phyloP scores from a whole-genome alignment of 2,888 invertebrate genomes.

The Pollenia amentaria region DNA sequence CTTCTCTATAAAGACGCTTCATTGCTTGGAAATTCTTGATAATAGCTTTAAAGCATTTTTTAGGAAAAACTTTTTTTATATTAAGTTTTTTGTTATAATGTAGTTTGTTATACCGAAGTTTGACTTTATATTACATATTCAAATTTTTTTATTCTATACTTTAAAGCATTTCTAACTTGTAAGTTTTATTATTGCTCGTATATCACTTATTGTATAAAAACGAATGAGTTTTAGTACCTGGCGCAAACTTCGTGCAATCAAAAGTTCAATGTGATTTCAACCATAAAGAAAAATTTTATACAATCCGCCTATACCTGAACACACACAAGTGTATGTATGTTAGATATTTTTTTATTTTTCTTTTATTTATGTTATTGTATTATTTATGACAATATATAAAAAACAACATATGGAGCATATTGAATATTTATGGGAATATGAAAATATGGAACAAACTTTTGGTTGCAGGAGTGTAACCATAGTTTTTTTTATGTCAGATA shows the following conservation, averaged over 20 bases:
- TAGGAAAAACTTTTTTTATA: no score
- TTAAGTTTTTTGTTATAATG: no score
- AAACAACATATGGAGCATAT: conserved; percentile 51
- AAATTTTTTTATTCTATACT: not conserved
- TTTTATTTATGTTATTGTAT: conserved; percentile 53
- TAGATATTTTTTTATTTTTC: not conserved
- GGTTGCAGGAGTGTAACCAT: not conserved
- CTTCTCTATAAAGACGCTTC: no score
- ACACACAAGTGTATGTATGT: not conserved
- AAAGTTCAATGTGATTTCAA: conserved; percentile 55
- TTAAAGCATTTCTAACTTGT: not conserved
- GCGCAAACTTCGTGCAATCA: conserved; percentile 26
- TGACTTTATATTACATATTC: not conserved
- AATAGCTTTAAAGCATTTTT: no score
- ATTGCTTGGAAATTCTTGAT: no score
- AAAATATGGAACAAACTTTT: conserved; percentile 5
- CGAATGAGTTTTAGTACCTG: not conserved
- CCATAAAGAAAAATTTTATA: conserved; percentile 50
- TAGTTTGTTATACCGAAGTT: no score
- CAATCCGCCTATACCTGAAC: not conserved
- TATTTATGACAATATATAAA: conserved; percentile 49
- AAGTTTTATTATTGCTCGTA: conserved; percentile 10
- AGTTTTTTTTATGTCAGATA: not conserved
- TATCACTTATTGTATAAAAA: not conserved
- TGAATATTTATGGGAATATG: conserved; percentile 39